These are phyloP conservation scores for Scomber scombrus DNA, from an alignment of 2,113 vertebrate genomes.

Conservation along the genomic window DNA sequence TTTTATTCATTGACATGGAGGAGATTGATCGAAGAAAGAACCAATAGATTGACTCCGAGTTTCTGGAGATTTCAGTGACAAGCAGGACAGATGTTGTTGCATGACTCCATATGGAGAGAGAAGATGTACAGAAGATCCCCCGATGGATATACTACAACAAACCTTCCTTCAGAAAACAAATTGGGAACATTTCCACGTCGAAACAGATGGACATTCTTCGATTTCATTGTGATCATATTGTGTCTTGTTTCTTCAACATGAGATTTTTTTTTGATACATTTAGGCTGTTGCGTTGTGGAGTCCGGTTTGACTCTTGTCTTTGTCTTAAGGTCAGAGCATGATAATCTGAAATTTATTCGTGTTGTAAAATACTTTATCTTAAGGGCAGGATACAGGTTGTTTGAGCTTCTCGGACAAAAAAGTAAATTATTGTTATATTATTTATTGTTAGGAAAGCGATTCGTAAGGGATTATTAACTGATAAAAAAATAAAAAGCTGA, in stretches of 20 bases:
- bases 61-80: slow-evolving; percentile 63
- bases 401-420: slow-evolving; percentile 91
- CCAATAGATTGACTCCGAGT: slow-evolving; percentile 32
- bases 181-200: slow-evolving; percentile 64
- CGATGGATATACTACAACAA: slow-evolving; percentile 76
- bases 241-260: slow-evolving; percentile 83
- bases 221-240: slow-evolving; percentile 77
- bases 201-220: slow-evolving; percentile 75
- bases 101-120: slow-evolving; percentile 69
- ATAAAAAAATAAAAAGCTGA: slow-evolving; percentile 77
- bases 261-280: slow-evolving; percentile 79
- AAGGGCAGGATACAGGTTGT: slow-evolving; percentile 88
- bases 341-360: slow-evolving; percentile 84
- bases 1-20: slow-evolving; percentile 80
- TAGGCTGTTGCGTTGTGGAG: slow-evolving; percentile 71
- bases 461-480: slow-evolving; percentile 87
- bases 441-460: slow-evolving; percentile 95
- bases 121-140: slow-evolving; percentile 76
- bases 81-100: slow-evolving; percentile 64
- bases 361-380: slow-evolving; percentile 93
- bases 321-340: slow-evolving; percentile 87
- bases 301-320: slow-evolving; percentile 61
- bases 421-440: slow-evolving; percentile 99
- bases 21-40: slow-evolving; percentile 78
- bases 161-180: slow-evolving; percentile 48